phyloP scores from a whole-genome alignment of 2,113 vertebrate genomes.

The Pogonocichla stellata region DNA sequence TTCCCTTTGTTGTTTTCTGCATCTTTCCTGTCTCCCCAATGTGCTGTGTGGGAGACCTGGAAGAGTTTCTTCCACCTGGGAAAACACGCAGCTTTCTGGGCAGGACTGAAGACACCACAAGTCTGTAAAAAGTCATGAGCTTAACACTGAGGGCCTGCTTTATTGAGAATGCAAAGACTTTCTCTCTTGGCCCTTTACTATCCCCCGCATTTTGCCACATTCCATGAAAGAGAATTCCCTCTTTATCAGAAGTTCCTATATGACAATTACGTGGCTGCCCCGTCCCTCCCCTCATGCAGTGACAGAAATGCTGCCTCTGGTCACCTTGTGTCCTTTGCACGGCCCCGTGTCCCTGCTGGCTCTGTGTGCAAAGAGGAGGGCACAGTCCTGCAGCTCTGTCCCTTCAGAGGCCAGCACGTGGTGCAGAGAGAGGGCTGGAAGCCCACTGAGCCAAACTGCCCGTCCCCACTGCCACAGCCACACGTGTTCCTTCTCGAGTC shows the following conservation, averaged over 20 bases:
- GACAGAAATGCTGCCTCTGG: neutral
- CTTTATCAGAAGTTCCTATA: neutral
- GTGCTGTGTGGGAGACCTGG: neutral
- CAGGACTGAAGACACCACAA: neutral
- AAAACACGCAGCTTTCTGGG: neutral
- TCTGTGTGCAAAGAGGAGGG: neutral
- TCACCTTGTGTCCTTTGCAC: neutral
- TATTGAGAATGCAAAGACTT: neutral
- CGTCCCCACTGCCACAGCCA: neutral
- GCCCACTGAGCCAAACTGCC: neutral
- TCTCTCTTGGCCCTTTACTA: neutral
- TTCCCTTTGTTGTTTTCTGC: neutral
- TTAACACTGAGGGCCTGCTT: neutral
- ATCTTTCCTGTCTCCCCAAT: neutral
- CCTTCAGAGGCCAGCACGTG: neutral
- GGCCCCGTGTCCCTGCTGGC: neutral
- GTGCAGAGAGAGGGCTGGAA: neutral
- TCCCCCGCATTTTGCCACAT: neutral
- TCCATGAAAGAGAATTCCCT: neutral
- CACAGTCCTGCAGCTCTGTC: neutral
- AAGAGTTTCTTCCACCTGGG: neutral
- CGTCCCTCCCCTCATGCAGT: neutral
- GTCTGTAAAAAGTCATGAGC: neutral
- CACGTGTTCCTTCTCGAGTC: fast-evolving
- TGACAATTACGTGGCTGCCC: neutral